Conservation (phyloP, 2,888 invertebrate species). For the Allygus modestus region DNA sequence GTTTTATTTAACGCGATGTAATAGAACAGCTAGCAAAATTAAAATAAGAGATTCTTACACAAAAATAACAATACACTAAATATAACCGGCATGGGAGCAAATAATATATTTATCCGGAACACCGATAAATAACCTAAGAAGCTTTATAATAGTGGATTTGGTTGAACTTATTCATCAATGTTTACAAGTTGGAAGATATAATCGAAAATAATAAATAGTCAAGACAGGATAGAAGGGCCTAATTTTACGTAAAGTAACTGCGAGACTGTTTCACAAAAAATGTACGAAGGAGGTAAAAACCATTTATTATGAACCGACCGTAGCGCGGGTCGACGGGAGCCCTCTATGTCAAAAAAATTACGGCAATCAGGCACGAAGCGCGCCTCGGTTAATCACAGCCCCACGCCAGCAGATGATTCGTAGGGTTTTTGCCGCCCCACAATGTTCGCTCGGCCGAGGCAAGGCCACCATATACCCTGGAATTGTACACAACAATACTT, state of each 20-base stretch:
- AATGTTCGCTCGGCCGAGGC: background rate
- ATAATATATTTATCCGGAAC: too few relatives aligned
- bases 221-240: background rate
- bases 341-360: background rate
- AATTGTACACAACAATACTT: too few relatives aligned
- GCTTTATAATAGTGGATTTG: background rate
- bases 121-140: too few relatives aligned
- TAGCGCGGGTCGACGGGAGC: background rate
- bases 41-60: too few relatives aligned
- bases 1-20: too few relatives aligned
- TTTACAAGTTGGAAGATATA: background rate
- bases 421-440: background rate
- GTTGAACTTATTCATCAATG: background rate
- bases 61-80: too few relatives aligned
- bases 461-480: too few relatives aligned
- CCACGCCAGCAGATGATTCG: background rate
- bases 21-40: too few relatives aligned
- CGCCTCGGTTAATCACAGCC: background rate
- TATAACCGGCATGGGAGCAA: too few relatives aligned
- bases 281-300: background rate
- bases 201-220: background rate
- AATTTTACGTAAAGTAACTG: background rate
- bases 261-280: background rate
- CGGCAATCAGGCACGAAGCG: slow-evolving; percentile 2
- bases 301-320: background rate